These are phyloP conservation scores for Mallotus villosus DNA, from an alignment of 2,797 vertebrate genomes.

Conservation along the genomic window DNA sequence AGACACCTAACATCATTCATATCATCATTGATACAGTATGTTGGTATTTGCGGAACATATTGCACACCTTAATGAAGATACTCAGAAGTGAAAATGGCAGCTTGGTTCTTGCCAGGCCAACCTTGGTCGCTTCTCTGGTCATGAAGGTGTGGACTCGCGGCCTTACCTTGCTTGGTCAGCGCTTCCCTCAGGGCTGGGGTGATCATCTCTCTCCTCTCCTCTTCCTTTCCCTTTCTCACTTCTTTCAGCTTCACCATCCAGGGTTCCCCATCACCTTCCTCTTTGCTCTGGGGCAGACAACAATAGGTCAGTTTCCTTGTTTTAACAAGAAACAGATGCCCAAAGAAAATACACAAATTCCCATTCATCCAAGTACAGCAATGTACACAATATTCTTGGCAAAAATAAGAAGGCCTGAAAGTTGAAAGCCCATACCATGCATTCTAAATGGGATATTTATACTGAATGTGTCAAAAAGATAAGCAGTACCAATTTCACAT, in stretches of 20 bases:
- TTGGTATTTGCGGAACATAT: too few relatives aligned
- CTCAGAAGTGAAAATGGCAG: too few relatives aligned
- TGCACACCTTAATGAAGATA: too few relatives aligned
- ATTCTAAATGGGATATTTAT: not conserved
- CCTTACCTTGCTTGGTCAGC: constrained; percentile 92
- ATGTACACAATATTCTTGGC: not conserved
- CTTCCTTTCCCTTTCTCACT: constrained; percentile 60
- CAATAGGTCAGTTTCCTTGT: not conserved
- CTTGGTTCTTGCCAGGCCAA: too few relatives aligned
- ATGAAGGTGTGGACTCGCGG: not conserved
- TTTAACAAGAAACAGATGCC: not conserved
- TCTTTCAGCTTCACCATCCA: constrained; percentile 58
- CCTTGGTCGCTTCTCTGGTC: not conserved
- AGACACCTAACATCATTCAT: too few relatives aligned
- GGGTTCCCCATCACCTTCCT: constrained; percentile 49
- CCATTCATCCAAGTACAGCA: not conserved
- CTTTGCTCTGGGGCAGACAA: constrained; percentile 54
- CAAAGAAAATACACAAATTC: not conserved
- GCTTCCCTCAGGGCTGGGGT: constrained; percentile 85
- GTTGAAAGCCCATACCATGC: not conserved
- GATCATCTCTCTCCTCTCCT: constrained; percentile 88
- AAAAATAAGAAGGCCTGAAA: not conserved
- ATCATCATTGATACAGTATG: too few relatives aligned
- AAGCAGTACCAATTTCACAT: not conserved
- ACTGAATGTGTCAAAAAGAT: not conserved